Evolutionary conservation across 2,113 vertebrate species (phyloP).

Genomic region (Spizaetus ornatus): DNA sequence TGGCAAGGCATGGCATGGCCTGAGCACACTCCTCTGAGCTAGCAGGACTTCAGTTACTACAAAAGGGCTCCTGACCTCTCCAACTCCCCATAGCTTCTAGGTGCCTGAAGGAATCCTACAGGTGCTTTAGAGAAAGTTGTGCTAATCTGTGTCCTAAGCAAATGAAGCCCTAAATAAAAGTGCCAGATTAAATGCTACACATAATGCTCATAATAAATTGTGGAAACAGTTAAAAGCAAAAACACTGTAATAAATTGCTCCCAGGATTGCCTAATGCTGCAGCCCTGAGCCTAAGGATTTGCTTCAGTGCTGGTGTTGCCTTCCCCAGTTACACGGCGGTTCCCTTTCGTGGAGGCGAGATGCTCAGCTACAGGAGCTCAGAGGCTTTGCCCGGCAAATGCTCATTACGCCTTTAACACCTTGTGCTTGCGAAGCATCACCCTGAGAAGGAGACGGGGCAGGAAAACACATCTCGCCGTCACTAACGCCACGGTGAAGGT

Average conservation of each 20-base stretch:
- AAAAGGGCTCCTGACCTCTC: background rate
- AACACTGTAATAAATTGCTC: constrained; percentile 4
- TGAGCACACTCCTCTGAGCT: background rate
- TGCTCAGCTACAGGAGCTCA: background rate
- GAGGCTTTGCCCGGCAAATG: background rate
- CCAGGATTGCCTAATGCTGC: background rate
- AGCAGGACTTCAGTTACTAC: background rate
- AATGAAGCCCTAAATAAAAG: constrained; percentile 50
- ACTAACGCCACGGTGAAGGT: background rate
- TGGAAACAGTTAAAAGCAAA: constrained; percentile 16
- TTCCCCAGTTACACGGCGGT: background rate
- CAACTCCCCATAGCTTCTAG: background rate
- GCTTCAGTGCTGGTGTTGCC: background rate
- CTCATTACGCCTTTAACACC: background rate
- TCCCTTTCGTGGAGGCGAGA: background rate
- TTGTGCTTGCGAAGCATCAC: background rate
- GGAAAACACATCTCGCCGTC: rapidly evolving
- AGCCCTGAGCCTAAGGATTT: background rate
- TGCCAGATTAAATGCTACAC: constrained; percentile 50
- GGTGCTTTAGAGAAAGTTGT: constrained; percentile 30
- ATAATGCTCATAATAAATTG: constrained; percentile 51
- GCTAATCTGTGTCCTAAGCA: constrained; percentile 40
- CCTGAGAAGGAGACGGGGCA: rapidly evolving
- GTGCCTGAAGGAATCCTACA: background rate
- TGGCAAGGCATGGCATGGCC: background rate